A percentile compares a stretch with the other conserved stretches of the same genome.
These are phyloP conservation scores for Polyodon spathula DNA, from an alignment of 2,113 vertebrate species.

Conservation along the genomic window DNA sequence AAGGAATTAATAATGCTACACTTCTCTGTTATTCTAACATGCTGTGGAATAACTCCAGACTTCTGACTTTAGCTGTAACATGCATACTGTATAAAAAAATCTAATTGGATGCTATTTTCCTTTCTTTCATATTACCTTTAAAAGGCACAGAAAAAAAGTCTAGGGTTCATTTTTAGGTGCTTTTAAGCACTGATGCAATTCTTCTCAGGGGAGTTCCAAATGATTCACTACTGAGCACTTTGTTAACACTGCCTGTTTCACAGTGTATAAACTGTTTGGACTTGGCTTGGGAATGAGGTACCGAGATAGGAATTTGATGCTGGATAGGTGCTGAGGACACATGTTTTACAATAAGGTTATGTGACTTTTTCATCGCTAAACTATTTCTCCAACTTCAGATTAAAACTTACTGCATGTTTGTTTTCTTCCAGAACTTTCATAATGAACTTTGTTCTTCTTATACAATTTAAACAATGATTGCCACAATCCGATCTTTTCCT, in stretches of 20 bases:
- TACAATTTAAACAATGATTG: slow-evolving; percentile 13
- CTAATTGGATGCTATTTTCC: too few relatives aligned
- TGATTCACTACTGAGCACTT: background rate
- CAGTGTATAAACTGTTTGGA: slow-evolving; percentile 16
- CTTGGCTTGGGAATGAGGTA: slow-evolving; percentile 28
- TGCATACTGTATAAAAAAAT: too few relatives aligned
- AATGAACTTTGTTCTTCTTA: slow-evolving; percentile 13
- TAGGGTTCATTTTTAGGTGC: too few relatives aligned
- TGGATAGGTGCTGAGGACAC: slow-evolving; percentile 40
- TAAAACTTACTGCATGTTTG: slow-evolving; percentile 7
- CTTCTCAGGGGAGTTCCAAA: background rate
- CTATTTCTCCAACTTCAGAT: slow-evolving; percentile 8
- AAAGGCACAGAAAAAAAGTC: too few relatives aligned
- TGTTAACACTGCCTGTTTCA: background rate
- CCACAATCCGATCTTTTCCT: slow-evolving; percentile 8
- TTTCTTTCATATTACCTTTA: too few relatives aligned
- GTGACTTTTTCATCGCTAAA: slow-evolving; percentile 21
- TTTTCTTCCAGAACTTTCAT: slow-evolving; percentile 15
- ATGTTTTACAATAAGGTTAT: slow-evolving; percentile 32
- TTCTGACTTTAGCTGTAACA: too few relatives aligned
- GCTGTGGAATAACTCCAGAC: too few relatives aligned
- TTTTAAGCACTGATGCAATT: too few relatives aligned
- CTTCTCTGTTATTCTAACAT: too few relatives aligned
- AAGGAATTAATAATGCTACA: too few relatives aligned
- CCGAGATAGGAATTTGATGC: slow-evolving; percentile 33